Percentiles rank a stretch among this genome's conserved stretches.
Conservation (phyloP, 1,140 invertebrate genomes). For the Drosophila arawakana region DNA sequence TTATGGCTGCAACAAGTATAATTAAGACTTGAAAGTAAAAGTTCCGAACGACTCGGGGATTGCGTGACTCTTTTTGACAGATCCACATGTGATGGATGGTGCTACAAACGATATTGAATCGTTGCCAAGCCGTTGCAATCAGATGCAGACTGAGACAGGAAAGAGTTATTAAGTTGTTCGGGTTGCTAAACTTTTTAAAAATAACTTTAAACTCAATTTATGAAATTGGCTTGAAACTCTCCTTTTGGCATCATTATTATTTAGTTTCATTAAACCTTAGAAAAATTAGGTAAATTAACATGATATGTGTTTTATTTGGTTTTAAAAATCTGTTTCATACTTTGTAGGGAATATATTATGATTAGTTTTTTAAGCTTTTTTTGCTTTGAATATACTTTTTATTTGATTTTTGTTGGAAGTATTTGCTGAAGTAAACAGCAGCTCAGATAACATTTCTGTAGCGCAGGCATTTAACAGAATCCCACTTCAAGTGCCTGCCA, state of each 20-base stretch:
- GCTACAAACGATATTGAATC: slow-evolving; percentile 19
- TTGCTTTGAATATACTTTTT: background rate
- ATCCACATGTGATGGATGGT: slow-evolving; percentile 25
- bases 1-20: slow-evolving; percentile 27
- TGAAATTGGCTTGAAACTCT: too few relatives aligned
- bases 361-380: background rate
- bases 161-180: slow-evolving; percentile 24
- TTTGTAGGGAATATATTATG: background rate
- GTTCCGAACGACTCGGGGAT: slow-evolving; percentile 26
- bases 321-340: too few relatives aligned
- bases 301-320: too few relatives aligned
- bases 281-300: too few relatives aligned
- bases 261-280: too few relatives aligned
- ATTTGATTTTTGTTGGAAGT: background rate
- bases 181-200: background rate
- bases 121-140: slow-evolving; percentile 13
- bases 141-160: slow-evolving; percentile 11
- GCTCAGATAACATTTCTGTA: slow-evolving; percentile 30
- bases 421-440: background rate
- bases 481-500: slow-evolving; percentile 50
- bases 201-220: background rate
- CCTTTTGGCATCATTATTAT: too few relatives aligned
- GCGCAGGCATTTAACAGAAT: slow-evolving; percentile 37
- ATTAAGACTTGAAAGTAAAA: slow-evolving; percentile 48
- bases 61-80: slow-evolving; percentile 33